phyloP scores from a whole-genome alignment of 2,888 invertebrate species.

The Nebria brevicollis region DNA sequence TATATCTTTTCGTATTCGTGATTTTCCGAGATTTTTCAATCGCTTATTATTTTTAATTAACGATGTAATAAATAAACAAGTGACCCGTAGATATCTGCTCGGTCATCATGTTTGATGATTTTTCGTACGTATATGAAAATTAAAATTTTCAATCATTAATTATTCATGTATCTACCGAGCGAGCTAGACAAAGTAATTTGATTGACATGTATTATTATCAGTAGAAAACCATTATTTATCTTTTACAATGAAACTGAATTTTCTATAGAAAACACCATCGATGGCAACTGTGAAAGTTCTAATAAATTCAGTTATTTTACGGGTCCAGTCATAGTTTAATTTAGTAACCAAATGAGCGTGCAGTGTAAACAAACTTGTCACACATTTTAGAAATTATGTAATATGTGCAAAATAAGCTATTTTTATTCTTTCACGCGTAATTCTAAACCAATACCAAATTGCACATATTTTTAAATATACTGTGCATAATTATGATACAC shows the following conservation, averaged over 20 bases:
- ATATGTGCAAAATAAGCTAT: not conserved
- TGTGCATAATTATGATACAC: not conserved
- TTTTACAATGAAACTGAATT: not conserved
- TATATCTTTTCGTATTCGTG: no score
- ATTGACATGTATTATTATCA: not conserved
- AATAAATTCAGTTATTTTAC: not conserved
- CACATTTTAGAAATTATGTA: not conserved
- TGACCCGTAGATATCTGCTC: not conserved
- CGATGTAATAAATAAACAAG: not conserved
- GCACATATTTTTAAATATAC: not conserved
- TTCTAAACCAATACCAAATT: not conserved
- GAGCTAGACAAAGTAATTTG: not conserved
- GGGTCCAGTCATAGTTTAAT: not conserved
- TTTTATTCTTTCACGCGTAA: not conserved
- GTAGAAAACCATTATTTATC: not conserved
- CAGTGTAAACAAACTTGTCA: not conserved
- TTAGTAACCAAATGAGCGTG: not conserved
- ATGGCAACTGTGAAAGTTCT: not conserved
- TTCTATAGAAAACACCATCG: not conserved
- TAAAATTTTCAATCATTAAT: slow-evolving; percentile 40
- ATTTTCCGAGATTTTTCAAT: no score
- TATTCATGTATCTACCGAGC: slow-evolving; percentile 23
- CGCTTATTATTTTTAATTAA: not conserved
- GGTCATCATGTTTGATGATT: slow-evolving; percentile 25
- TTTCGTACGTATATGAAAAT: slow-evolving; percentile 28